Conservation (phyloP, 2,888 invertebrate species). For the Drosophila helvetica region DNA sequence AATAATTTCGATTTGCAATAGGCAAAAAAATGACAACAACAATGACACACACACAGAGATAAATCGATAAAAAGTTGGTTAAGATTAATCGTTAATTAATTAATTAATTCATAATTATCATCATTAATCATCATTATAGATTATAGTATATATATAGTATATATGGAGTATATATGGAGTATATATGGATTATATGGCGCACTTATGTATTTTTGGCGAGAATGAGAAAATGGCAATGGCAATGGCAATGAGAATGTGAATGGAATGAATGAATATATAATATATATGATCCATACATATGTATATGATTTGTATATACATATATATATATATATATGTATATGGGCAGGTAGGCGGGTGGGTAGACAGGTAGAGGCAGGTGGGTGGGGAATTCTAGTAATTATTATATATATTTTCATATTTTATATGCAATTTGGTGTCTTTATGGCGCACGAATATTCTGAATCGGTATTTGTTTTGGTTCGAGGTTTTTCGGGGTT, state of each 20-base stretch:
- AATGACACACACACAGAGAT: constrained; percentile 68
- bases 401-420: constrained; percentile 19
- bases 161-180: constrained; percentile 24
- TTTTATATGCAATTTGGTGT: constrained; percentile 24
- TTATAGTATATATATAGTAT: constrained; percentile 27
- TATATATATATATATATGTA: constrained; percentile 34
- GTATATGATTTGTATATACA: constrained; percentile 8
- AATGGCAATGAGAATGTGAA: constrained; percentile 12
- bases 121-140: constrained; percentile 62
- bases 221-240: constrained; percentile 10
- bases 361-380: constrained; percentile 3
- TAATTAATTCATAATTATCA: constrained; percentile 40
- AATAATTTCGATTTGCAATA: constrained; percentile 68
- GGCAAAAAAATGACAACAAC: constrained; percentile 70
- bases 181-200: constrained; percentile 17
- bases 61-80: constrained; percentile 67
- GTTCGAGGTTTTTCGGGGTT: background rate
- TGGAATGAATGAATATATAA: constrained; percentile 26
- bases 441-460: constrained; percentile 39
- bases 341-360: constrained; percentile 17
- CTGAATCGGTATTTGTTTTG: constrained; percentile 35
- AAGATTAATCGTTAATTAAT: constrained; percentile 73
- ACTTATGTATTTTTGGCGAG: background rate
- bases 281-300: constrained; percentile 26
- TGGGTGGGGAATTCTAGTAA: background rate